Evolutionary conservation across 2,797 vertebrate genomes (phyloP).

Genomic region (Anabas testudineus): DNA sequence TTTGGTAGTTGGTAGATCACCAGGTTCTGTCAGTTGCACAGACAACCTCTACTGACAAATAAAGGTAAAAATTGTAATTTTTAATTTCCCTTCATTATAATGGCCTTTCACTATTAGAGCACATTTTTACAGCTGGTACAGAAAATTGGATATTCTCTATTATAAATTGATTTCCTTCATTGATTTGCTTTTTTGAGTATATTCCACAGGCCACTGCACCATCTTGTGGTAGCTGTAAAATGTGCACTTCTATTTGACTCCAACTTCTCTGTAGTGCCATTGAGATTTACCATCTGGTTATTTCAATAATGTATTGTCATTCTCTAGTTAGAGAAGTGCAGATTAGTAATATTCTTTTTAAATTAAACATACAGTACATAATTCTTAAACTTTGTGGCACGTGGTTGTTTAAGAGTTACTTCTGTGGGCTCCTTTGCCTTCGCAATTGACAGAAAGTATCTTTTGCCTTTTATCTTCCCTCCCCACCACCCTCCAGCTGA

Average conservation of each 20-base stretch:
- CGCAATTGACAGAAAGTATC: not conserved
- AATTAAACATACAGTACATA: not conserved
- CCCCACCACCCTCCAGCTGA: constrained; percentile 64
- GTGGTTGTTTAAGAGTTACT: too few relatives aligned
- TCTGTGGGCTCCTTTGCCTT: not conserved
- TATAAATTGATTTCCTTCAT: not conserved
- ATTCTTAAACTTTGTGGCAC: not conserved
- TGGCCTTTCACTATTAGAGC: not conserved
- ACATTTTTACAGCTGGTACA: not conserved
- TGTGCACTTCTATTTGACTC: not conserved
- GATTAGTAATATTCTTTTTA: not conserved
- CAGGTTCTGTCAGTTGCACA: not conserved
- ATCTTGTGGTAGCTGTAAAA: constrained; percentile 31
- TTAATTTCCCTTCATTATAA: not conserved
- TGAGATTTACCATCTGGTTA: not conserved
- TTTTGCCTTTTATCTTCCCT: not conserved
- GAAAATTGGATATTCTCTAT: not conserved
- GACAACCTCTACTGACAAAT: not conserved
- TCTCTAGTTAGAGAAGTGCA: not conserved
- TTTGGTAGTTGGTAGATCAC: too few relatives aligned
- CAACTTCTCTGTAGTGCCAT: not conserved
- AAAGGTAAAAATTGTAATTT: not conserved
- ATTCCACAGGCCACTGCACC: constrained; percentile 9
- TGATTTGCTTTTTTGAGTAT: not conserved
- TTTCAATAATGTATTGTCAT: not conserved